A percentile compares a stretch with the other conserved stretches of the same genome.
phyloP scores from a whole-genome alignment of 1,140 invertebrate species.

The Vanessa atalanta region DNA sequence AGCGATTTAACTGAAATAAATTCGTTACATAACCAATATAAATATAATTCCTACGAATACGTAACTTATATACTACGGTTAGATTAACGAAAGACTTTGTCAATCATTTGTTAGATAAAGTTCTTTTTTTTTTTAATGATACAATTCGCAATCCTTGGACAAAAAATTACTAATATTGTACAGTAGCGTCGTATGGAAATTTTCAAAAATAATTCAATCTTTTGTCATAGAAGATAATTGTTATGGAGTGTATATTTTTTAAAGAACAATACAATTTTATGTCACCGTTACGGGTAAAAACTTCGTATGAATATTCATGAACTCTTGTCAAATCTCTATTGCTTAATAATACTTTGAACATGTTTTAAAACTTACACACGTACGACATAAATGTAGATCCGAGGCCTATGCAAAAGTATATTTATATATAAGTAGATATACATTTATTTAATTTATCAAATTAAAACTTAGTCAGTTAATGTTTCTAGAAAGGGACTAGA shows the following conservation, averaged over 20 bases:
- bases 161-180: neutral
- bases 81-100: too few species aligned
- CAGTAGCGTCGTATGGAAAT: constrained; percentile 8
- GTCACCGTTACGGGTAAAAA: constrained; percentile 74
- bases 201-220: constrained; percentile 28
- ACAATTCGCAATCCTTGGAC: neutral
- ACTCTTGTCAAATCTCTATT: constrained; percentile 36
- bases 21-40: too few species aligned
- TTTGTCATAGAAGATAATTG: constrained; percentile 50
- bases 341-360: constrained; percentile 15
- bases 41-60: too few species aligned
- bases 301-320: constrained; percentile 67
- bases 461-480: too few species aligned
- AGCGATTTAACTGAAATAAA: too few species aligned
- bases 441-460: too few species aligned
- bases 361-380: constrained; percentile 9
- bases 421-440: neutral
- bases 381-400: constrained; percentile 2
- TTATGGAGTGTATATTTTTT: constrained; percentile 73
- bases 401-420: neutral
- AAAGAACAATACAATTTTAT: constrained; percentile 70
- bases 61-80: too few species aligned
- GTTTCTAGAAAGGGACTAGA: too few species aligned
- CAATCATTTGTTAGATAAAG: too few species aligned
- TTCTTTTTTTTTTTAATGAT: too few species aligned